Conservation (phyloP, 2,888 invertebrate species). For the Chloromyia formosa region DNA sequence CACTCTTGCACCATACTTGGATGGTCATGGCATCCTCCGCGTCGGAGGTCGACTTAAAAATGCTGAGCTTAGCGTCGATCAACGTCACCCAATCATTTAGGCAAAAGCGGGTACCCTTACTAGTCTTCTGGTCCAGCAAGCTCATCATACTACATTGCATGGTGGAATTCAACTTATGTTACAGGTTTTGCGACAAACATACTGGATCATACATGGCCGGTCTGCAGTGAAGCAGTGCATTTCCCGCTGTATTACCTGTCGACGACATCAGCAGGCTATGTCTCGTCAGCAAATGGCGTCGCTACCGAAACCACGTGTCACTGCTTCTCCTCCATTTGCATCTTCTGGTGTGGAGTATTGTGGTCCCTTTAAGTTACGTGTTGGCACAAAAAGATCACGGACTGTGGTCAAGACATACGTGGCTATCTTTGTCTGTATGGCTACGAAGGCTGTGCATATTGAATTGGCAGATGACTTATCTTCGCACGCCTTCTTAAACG, state of each 20-base stretch:
- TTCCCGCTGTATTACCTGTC: background rate
- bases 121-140: background rate
- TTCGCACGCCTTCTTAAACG: too few species aligned
- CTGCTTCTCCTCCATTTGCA: background rate
- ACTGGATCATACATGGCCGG: background rate
- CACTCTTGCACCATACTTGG: too few species aligned
- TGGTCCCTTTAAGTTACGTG: background rate
- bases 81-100: background rate
- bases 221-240: background rate
- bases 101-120: background rate
- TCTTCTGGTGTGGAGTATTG: background rate
- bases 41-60: too few species aligned
- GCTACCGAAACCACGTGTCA: background rate
- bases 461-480: too few species aligned
- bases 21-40: too few species aligned
- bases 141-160: background rate
- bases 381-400: background rate
- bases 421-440: too few species aligned
- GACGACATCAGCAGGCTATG: conserved; percentile 3
- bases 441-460: too few species aligned
- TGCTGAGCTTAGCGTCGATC: too few species aligned
- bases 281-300: conserved; percentile 5
- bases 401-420: too few species aligned
- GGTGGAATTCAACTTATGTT: conserved; percentile 3
- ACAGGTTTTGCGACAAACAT: background rate